Evolutionary conservation across 2,888 invertebrate genomes (phyloP), one percentile per base, ranked within the genome.

Genomic region (Conistra vaccinii): DNA sequence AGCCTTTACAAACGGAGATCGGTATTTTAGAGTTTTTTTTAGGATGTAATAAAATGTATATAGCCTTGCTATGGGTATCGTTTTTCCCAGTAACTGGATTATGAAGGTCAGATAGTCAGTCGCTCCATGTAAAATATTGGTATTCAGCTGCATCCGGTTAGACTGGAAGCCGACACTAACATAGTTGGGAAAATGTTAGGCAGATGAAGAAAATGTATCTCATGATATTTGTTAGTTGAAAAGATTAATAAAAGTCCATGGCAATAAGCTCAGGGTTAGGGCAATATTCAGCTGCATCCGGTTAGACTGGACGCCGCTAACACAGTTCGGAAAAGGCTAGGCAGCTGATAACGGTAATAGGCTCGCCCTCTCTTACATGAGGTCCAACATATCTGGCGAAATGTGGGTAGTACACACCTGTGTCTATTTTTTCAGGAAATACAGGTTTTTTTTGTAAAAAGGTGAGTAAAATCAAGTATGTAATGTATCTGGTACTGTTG

Each of bases 1-100:
- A 86, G 72, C 53, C 32, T 60, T 77, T 67, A 71, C 65, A 70
- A 78, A 78, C 73, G 74, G 65, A 71, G 68, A 80, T 85, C 66
- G 71, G 26, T 60, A 81, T 70, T 79, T 76, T 76, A 0, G 9
- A 69, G 61, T 60, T 66, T 78, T 75, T 75, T 78, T 70, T 67
- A 61, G 26, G 45, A 76, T 65, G 9, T 26, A 42, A 42, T 77
- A 14, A 55, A 45, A 77, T 53, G 9, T 65, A 63, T 35, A 48
- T 23, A 12, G 12, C 20, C 6, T 12, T 4, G n/a, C 17, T 32
- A 20, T n/a, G 17, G 3, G 20, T 10, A 17, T n/a, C 23, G 6
- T n/a, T 32, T 32, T 29, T 48, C 48, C 48, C 23, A 32, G 65
- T 51, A n/a, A 51, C 17, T n/a, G 10, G n/a, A n/a, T 48, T 6